Percentiles rank a stretch among this genome's conserved stretches.
phyloP scores from a whole-genome alignment of 2,113 vertebrate species.

The Mugil cephalus region DNA sequence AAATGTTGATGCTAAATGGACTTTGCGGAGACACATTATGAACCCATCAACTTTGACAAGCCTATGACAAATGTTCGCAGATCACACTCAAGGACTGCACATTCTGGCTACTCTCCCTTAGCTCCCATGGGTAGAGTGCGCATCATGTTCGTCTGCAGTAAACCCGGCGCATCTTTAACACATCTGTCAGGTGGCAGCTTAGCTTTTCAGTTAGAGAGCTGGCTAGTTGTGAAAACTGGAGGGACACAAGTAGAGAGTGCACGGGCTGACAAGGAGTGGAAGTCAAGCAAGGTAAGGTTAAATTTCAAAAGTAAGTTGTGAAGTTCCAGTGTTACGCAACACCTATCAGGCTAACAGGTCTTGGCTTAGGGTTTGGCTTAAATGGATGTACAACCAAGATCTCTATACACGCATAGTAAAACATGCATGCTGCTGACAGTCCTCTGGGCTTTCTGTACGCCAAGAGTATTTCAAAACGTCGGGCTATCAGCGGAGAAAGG shows the following conservation, averaged over 20 bases:
- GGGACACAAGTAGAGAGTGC: conserved; percentile 40
- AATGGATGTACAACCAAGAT: no score
- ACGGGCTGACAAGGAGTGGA: conserved; percentile 21
- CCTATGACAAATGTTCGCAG: no score
- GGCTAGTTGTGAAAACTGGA: conserved; percentile 31
- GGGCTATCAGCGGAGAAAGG: background rate
- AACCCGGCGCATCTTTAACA: conserved; percentile 12
- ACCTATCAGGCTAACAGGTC: no score
- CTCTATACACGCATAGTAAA: no score
- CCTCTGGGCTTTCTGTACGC: background rate
- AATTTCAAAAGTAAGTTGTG: conserved; percentile 33
- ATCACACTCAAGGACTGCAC: no score
- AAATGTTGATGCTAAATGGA: no score
- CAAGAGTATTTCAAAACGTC: background rate
- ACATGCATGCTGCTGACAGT: background rate
- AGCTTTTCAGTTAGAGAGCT: conserved; percentile 37
- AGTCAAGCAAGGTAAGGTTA: conserved; percentile 28
- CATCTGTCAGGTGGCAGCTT: conserved; percentile 38
- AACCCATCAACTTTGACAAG: no score
- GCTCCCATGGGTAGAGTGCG: no score
- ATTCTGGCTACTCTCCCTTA: no score
- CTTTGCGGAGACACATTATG: no score
- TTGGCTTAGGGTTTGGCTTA: no score
- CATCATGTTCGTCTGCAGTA: conserved; percentile 40
- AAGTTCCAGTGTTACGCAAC: background rate